A percentile compares a stretch with the other conserved stretches of the same genome.
phyloP scores from a whole-genome alignment of 2,113 vertebrate species.

The Cyanoramphus novaezelandiae region DNA sequence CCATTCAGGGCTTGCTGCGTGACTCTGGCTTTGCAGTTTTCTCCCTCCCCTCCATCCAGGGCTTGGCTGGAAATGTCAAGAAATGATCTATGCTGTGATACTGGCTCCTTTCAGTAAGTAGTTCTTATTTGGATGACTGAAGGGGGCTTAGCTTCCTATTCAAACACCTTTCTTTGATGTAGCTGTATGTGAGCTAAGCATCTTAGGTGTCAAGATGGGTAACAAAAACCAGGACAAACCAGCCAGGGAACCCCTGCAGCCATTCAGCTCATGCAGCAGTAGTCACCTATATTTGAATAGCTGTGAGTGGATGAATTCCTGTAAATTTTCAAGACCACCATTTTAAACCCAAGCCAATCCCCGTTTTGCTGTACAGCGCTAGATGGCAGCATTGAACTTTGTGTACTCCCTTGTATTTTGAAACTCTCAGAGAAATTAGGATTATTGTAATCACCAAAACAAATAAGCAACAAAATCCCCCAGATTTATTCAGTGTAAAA shows the following conservation, averaged over 20 bases:
- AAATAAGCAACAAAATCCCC: not conserved
- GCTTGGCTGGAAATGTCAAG: not conserved
- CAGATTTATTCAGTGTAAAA: not conserved
- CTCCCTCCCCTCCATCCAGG: not conserved
- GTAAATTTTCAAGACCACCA: not conserved
- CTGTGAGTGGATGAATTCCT: not conserved
- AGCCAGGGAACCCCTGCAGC: not conserved
- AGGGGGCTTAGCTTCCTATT: not conserved
- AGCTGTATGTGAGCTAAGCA: not conserved
- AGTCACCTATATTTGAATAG: not conserved
- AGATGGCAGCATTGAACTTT: conserved; percentile 76
- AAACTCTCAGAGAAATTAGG: not conserved
- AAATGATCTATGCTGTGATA: not conserved
- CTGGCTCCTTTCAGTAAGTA: not conserved
- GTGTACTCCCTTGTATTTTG: not conserved
- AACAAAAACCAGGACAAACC: not conserved
- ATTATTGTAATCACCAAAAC: not conserved
- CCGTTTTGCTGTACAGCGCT: conserved; percentile 8
- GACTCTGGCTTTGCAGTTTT: not conserved
- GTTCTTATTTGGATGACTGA: not conserved
- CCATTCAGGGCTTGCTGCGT: rapidly evolving
- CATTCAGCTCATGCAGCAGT: not conserved
- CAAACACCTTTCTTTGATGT: not conserved
- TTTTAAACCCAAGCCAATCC: not conserved
- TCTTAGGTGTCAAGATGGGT: not conserved